A percentile compares a stretch with the other conserved stretches of the same genome.
phyloP scores from a whole-genome alignment of 2,113 vertebrate genomes.

The Sorex araneus region DNA sequence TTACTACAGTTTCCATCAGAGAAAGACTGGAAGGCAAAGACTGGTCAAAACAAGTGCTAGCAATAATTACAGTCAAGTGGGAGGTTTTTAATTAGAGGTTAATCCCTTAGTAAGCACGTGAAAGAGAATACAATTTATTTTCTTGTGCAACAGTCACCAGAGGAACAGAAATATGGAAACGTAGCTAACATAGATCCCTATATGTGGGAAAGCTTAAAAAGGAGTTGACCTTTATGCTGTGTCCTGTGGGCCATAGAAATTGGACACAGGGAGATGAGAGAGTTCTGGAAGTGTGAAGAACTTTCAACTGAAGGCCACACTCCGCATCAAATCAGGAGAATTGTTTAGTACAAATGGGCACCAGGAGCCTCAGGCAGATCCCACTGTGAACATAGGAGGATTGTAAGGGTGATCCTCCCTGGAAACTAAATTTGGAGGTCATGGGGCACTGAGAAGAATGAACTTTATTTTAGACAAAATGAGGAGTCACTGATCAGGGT shows the following conservation, averaged over 20 bases:
- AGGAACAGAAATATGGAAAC: neutral
- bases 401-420: fast-evolving
- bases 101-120: neutral
- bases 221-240: neutral
- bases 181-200: too few species aligned
- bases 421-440: neutral
- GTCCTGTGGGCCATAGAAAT: neutral
- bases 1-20: neutral
- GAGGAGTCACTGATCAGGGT: neutral
- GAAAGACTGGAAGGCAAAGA: neutral
- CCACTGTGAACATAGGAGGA: fast-evolving
- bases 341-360: fast-evolving
- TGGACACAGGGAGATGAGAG: neutral
- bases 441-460: neutral
- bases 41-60: neutral
- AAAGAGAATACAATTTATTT: neutral
- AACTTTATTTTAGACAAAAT: neutral
- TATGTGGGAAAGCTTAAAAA: neutral
- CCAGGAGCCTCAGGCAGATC: neutral
- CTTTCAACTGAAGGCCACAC: fast-evolving
- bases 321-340: neutral
- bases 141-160: neutral
- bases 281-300: neutral
- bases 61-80: neutral
- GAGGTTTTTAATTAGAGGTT: neutral